A percentile compares a stretch with the other conserved stretches of the same genome.
Evolutionary conservation across 1,140 invertebrate genomes (phyloP).

Genomic region (Coptotermes formosanus): DNA sequence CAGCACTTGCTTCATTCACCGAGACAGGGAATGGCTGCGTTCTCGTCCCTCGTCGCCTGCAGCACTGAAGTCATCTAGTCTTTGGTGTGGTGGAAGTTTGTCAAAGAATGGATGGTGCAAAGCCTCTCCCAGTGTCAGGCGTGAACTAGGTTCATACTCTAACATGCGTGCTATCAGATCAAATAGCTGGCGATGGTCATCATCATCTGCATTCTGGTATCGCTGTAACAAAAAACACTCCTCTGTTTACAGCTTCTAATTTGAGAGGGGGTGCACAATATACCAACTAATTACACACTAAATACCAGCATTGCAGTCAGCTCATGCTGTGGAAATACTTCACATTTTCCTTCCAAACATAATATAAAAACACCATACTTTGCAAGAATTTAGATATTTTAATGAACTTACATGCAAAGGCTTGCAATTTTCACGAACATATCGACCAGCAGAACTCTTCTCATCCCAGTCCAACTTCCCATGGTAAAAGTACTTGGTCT

Average conservation of each 20-base stretch:
- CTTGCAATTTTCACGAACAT: conserved; percentile 98
- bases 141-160: conserved; percentile 90
- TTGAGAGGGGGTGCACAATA: too few relatives aligned
- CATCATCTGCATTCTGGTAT: conserved; percentile 84
- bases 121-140: conserved; percentile 87
- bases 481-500: conserved; percentile 95
- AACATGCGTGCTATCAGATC: conserved; percentile 94
- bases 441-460: conserved; percentile 90
- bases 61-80: conserved; percentile 59
- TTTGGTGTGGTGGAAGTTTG: conserved; percentile 71
- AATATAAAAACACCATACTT: too few relatives aligned
- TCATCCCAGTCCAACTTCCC: conserved; percentile 95
- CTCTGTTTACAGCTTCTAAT: not conserved
- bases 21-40: conserved; percentile 61
- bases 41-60: conserved; percentile 54
- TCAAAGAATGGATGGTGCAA: conserved; percentile 92
- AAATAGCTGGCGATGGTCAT: conserved; percentile 90
- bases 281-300: too few relatives aligned
- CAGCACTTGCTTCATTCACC: conserved; percentile 46
- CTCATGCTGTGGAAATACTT: too few relatives aligned
- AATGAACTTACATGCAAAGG: conserved; percentile 76
- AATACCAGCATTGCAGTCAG: too few relatives aligned
- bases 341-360: too few relatives aligned
- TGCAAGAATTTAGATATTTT: too few relatives aligned
- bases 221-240: conserved; percentile 62